These are phyloP conservation scores for Sus scrofa DNA, from an alignment of 2,113 vertebrate genomes.

Conservation along the genomic window DNA sequence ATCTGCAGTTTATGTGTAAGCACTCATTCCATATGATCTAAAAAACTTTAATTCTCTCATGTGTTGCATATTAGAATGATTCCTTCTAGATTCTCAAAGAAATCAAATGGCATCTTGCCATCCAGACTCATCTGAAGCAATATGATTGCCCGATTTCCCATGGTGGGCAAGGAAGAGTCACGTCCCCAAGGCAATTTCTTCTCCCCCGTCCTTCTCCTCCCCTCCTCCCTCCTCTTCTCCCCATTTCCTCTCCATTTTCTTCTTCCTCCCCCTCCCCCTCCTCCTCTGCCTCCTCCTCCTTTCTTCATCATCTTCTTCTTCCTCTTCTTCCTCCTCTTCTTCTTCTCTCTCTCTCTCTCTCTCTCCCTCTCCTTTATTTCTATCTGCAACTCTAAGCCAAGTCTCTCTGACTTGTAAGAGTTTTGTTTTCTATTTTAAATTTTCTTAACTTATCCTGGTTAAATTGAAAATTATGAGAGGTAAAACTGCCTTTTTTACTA, in stretches of 20 bases:
- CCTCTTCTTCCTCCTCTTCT: not conserved
- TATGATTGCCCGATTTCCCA: not conserved
- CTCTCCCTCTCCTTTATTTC: not conserved
- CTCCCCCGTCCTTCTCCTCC: too few relatives aligned
- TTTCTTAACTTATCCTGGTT: not conserved
- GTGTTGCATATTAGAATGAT: conserved; percentile 30
- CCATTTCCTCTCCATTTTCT: not conserved
- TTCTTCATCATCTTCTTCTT: not conserved
- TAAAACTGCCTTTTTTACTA: not conserved
- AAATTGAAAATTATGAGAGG: not conserved
- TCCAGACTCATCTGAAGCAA: not conserved
- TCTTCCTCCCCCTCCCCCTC: not conserved
- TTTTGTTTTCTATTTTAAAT: not conserved
- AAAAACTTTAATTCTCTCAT: not conserved
- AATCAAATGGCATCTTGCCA: conserved; percentile 50
- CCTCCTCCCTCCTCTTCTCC: not conserved
- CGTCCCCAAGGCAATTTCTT: not conserved
- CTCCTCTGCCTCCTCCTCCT: not conserved
- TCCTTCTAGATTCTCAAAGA: conserved; percentile 40
- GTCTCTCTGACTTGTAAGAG: not conserved
- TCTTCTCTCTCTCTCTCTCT: not conserved
- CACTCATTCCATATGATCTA: not conserved
- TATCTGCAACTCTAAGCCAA: not conserved
- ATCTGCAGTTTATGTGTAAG: conserved; percentile 30
- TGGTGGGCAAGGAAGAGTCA: not conserved